A percentile compares a stretch with the other conserved stretches of the same genome.
phyloP scores from a whole-genome alignment of 2,797 vertebrate species.

The Gymnoscopelus braueri region DNA sequence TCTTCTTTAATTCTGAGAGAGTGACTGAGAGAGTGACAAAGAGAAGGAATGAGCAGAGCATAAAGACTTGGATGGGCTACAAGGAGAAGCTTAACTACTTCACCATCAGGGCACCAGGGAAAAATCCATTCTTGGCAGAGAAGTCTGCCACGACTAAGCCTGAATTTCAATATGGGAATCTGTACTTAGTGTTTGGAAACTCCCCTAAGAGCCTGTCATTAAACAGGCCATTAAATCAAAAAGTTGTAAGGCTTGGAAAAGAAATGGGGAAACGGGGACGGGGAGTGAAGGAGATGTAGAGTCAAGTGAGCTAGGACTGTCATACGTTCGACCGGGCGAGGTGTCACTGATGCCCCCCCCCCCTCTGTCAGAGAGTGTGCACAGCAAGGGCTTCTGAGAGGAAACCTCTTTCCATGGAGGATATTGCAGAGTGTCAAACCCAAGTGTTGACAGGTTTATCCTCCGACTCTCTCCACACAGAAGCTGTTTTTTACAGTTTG shows the following conservation, averaged over 20 bases:
- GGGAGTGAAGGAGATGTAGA: slow-evolving; percentile 15
- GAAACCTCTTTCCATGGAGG: slow-evolving; percentile 75
- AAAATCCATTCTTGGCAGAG: slow-evolving; percentile 90
- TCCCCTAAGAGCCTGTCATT: slow-evolving; percentile 88
- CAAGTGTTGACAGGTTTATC: slow-evolving; percentile 55
- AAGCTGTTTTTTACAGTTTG: slow-evolving; percentile 14
- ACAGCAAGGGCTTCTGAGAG: slow-evolving; percentile 77
- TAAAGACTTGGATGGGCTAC: slow-evolving; percentile 78
- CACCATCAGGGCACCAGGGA: slow-evolving; percentile 87
- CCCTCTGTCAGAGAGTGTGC: slow-evolving; percentile 74
- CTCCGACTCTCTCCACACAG: slow-evolving; percentile 28
- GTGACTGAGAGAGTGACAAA: slow-evolving; percentile 38
- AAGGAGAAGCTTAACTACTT: slow-evolving; percentile 89
- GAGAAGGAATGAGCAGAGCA: slow-evolving; percentile 43
- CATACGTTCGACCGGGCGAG: slow-evolving; percentile 80
- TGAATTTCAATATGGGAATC: slow-evolving; percentile 92
- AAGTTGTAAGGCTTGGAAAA: slow-evolving; percentile 82
- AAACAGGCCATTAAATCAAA: slow-evolving; percentile 92
- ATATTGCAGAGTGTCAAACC: slow-evolving; percentile 83
- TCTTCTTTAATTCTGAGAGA: slow-evolving; percentile 37
- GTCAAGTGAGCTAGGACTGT: slow-evolving; percentile 70
- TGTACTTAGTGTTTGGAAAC: slow-evolving; percentile 90
- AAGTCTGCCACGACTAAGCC: slow-evolving; percentile 90
- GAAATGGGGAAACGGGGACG: neutral
- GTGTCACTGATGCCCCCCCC: slow-evolving; percentile 75